phyloP scores from a whole-genome alignment of 2,888 invertebrate species.

The Polydrusus tereticollis region DNA sequence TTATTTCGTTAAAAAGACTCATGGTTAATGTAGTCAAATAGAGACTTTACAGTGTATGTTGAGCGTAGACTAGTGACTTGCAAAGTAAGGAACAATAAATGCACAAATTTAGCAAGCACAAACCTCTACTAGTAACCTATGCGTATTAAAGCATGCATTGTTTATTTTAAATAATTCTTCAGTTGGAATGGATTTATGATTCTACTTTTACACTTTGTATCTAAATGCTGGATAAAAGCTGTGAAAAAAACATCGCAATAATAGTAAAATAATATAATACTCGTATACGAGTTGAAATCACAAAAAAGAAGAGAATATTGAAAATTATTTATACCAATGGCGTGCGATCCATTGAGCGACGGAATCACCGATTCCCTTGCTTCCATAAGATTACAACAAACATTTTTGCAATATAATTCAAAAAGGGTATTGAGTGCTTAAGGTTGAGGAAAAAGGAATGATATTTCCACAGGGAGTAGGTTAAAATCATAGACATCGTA shows the following conservation, averaged over 20 bases:
- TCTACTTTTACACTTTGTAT: slow-evolving; percentile 9
- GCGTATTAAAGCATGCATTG: slow-evolving; percentile 12
- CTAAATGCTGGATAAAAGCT: slow-evolving; percentile 24
- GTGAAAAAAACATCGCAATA: slow-evolving; percentile 45
- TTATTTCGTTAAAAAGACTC: neutral
- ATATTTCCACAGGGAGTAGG: no score
- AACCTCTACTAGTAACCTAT: neutral
- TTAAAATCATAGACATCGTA: no score
- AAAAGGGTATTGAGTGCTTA: no score
- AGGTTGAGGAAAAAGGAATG: no score
- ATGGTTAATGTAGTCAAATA: no score
- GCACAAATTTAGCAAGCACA: neutral
- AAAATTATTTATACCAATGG: no score
- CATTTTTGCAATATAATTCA: no score
- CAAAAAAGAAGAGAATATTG: no score
- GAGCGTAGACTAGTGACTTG: slow-evolving; percentile 4
- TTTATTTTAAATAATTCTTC: neutral
- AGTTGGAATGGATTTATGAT: neutral
- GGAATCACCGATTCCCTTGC: neutral
- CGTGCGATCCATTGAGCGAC: neutral
- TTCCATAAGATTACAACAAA: no score
- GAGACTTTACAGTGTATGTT: no score
- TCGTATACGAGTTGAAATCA: no score
- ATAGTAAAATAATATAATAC: slow-evolving; percentile 1
- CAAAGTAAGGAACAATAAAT: neutral